Evolutionary conservation across 1,140 invertebrate genomes (phyloP).

Genomic region (Panulirus ornatus): DNA sequence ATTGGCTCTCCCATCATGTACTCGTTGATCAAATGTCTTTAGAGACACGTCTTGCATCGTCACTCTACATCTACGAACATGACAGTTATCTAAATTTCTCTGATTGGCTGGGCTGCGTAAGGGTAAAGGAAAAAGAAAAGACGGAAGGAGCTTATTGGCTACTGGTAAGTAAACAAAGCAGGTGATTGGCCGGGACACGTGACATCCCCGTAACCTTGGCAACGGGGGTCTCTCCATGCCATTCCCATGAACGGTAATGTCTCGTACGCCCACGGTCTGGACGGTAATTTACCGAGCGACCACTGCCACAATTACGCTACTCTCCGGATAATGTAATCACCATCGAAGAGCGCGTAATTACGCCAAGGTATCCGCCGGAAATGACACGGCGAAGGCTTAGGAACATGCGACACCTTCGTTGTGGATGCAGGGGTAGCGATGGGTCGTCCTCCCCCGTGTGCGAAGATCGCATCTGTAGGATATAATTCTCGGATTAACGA

Average conservation of each 20-base stretch:
- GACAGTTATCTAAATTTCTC: not conserved
- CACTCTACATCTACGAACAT: not conserved
- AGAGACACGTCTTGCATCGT: no score
- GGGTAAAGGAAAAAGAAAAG: not conserved
- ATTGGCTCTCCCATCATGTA: no score
- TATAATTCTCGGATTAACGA: not conserved
- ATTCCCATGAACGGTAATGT: not conserved
- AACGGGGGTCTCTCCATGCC: not conserved
- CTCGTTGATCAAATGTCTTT: no score
- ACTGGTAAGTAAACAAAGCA: conserved; percentile 33
- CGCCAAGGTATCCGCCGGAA: conserved; percentile 48
- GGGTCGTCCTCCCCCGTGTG: not conserved
- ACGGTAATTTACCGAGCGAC: no score
- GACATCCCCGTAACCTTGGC: not conserved
- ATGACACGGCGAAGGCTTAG: conserved; percentile 13
- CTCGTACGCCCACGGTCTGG: not conserved
- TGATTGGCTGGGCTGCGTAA: not conserved
- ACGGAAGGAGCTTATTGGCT: conserved; percentile 3
- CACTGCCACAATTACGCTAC: conserved; percentile 52
- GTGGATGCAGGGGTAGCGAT: not conserved
- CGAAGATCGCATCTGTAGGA: not conserved
- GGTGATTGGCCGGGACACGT: conserved; percentile 10
- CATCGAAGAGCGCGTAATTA: conserved; percentile 52
- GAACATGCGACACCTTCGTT: no score
- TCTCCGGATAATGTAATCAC: conserved; percentile 53